Percentiles rank a stretch among this genome's conserved stretches.
Conservation (phyloP, 2,797 vertebrate species). For the Helarctos malayanus region DNA sequence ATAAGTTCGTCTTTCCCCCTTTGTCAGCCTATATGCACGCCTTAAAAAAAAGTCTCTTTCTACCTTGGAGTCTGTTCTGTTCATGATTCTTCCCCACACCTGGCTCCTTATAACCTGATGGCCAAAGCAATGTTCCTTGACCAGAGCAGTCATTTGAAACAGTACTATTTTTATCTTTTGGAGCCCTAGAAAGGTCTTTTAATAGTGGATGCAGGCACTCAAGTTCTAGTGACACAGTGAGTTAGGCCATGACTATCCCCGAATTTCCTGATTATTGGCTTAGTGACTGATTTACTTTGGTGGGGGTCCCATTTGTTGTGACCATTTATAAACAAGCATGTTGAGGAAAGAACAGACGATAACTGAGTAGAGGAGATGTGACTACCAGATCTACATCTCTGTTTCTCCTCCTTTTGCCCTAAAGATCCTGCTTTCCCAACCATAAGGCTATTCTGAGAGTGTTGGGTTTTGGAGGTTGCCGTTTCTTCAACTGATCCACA, state of each 20-base stretch:
- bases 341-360: not conserved
- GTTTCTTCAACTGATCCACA: not conserved
- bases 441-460: not conserved
- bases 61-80: conserved; percentile 66
- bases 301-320: not conserved
- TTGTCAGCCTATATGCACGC: conserved; percentile 59
- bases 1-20: conserved; percentile 29
- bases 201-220: not conserved
- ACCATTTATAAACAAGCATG: not conserved
- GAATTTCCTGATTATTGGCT: not conserved
- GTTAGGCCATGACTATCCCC: not conserved
- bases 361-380: not conserved
- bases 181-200: not conserved
- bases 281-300: not conserved
- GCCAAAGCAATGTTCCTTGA: conserved; percentile 84
- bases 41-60: conserved; percentile 66
- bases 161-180: conserved; percentile 11
- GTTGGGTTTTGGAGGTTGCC: not conserved
- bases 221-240: not conserved
- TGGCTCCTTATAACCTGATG: conserved; percentile 85
- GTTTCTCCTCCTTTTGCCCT: not conserved
- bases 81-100: conserved; percentile 82
- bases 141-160: conserved; percentile 80
- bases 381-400: not conserved
- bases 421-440: not conserved